Base-by-base conservation (phyloP, 2,113 vertebrate genomes). In the Arenaria interpres region DNA sequence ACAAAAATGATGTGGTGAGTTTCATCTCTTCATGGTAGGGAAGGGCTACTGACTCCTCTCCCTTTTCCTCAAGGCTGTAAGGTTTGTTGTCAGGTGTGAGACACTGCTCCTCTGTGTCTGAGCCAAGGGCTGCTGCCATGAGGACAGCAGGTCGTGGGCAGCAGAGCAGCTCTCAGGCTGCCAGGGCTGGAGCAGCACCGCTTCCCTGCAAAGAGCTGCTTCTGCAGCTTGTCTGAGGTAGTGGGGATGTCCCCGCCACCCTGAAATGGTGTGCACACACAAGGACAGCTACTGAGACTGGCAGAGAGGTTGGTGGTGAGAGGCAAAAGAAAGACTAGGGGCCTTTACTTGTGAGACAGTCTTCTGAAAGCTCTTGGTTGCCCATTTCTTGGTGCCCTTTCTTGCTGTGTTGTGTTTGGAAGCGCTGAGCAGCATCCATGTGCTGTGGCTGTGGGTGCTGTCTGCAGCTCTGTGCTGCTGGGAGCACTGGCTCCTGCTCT, bases 1-100 rank as follows among this genome's bases (percentile, higher is more conserved):
- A 45, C 7, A 62, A 68, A 71, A 80, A n/a, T 54, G 25, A 16
- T 2, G 1, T 39, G n/a, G 37, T 72, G 0, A 1, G 10, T 3
- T 2, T 76, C 32, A 35, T 56, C 32, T 1, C 54, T 81, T 37
- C 37, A 0, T 37, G 20, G 28, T 32, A 46, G 69, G 56, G 28
- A 43, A 37, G 43, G 45, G 41, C 54, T 89, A 0, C 28, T 57
- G 59, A 18, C 45, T 84, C 1, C 33, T 94, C 5, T 79, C 6
- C 23, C 8, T 30, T 67, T 74, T 84, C n/a, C 43, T 74, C 27
- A 41, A 21, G 64, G 51, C n/a, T 64, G 19, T 79, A 19, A 63
- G 67, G 32, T 69, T 86, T 77, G 23, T 83, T 80, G 39, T 48
- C 50, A 56, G 87, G 50, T n/a, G 22, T 33, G 48, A 73, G 68